These are phyloP conservation scores for Apteryx mantelli DNA, from an alignment of 2,113 vertebrate genomes.

Conservation along the genomic window DNA sequence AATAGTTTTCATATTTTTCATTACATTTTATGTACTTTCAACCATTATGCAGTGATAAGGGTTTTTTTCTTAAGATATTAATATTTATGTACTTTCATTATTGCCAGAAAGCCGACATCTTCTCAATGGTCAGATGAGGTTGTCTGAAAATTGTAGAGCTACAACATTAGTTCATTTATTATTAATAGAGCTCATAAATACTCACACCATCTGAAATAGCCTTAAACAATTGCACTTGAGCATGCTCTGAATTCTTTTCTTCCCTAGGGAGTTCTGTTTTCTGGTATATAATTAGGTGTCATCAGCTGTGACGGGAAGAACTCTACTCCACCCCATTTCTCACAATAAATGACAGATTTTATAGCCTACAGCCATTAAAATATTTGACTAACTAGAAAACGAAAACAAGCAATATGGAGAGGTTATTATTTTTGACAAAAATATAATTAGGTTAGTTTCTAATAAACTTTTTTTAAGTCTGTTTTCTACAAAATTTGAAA, in stretches of 20 bases:
- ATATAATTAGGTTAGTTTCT: slow-evolving; percentile 19
- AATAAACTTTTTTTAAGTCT: slow-evolving; percentile 1
- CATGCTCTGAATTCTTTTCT: slow-evolving; percentile 57
- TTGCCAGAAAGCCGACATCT: slow-evolving; percentile 52
- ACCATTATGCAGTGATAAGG: background rate
- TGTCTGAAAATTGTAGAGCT: slow-evolving; percentile 65
- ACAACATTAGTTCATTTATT: slow-evolving; percentile 71
- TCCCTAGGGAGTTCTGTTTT: slow-evolving; percentile 45
- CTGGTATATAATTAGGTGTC: slow-evolving; percentile 74
- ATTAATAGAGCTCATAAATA: slow-evolving; percentile 79
- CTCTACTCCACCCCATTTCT: slow-evolving; percentile 56
- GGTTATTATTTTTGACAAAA: slow-evolving; percentile 38
- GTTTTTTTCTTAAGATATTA: slow-evolving; percentile 37
- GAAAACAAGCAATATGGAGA: background rate
- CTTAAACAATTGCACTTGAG: slow-evolving; percentile 71
- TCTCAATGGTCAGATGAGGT: slow-evolving; percentile 68
- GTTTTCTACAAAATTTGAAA: background rate
- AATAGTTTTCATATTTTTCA: slow-evolving; percentile 17
- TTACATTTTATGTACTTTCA: slow-evolving; percentile 59
- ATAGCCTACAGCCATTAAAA: slow-evolving; percentile 66
- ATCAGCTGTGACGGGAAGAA: slow-evolving; percentile 65
- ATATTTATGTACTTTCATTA: slow-evolving; percentile 70
- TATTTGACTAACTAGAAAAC: slow-evolving; percentile 66
- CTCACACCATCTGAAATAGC: slow-evolving; percentile 68
- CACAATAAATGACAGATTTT: slow-evolving; percentile 71